Base-by-base conservation (phyloP, 30 jellyfish, hydroid and myxozoan species). In the Turritopsis dohrnii region DNA sequence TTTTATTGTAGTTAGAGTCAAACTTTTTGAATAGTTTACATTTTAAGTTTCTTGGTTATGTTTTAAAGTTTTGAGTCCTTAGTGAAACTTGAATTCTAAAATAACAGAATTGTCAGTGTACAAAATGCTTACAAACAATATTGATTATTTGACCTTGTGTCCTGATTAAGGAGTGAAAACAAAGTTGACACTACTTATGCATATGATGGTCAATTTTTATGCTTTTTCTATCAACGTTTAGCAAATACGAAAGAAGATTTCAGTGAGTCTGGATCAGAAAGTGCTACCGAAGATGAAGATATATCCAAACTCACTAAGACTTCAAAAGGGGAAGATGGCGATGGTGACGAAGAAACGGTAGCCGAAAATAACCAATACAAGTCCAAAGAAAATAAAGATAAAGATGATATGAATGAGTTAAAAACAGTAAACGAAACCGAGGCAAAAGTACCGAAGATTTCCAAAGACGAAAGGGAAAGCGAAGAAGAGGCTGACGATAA, bases 371-470 rank as follows among this genome's bases (percentile, higher is more conserved):
- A 66, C 18, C 60, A 41, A 41, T 41, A 41, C 60, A 13, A 41
- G 60, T 5, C 13, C 60, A 13, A 41, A 41, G 13, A 41, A 3
- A 41, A 41, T 41, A 25, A 66, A n/a, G 4, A 4, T 3, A n/a
- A 9, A n/a, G 18, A 66, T 3, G 18, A 22, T 66, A 25, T n/a
- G 29, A 22, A 25, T 25, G 76, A 25, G 7, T 22, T n/a, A 1
- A 66, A 66, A 66, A n/a, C 76, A 65, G 92, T 27, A 65, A 86
- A 30, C 81, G 73, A 13, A 85, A 72, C 75, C 91, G 85, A 31
- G 52, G 71, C 75, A 0, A 28, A 23, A 18, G 53, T 19, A 23
- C 23, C 54, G 79, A 27, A 16, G n/a, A 18, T 81, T n/a, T 27
- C 66, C 23, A 30, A 28, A 24, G 4, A 65, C 23, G 84, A 30